Evolutionary conservation across 2,113 vertebrate genomes (phyloP), one percentile per base, ranked within the genome.

Genomic region (Cochlearius cochlearius): DNA sequence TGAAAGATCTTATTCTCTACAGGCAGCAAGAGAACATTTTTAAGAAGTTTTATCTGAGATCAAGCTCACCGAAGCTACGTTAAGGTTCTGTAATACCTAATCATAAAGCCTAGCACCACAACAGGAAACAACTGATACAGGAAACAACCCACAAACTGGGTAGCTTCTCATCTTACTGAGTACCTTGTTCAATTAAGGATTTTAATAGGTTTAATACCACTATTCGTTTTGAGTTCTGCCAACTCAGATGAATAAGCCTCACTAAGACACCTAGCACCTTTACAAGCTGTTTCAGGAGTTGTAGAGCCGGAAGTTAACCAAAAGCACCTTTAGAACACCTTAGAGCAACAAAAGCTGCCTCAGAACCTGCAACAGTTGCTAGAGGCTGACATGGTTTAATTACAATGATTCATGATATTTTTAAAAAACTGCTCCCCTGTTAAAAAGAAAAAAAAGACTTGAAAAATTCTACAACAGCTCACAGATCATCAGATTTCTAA

Each of bases 181-280:
- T 20, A 68, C 75, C 30, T 59, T 55, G 5, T 58, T 94, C n/a
- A 92, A 12, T 63, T 80, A 71, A 50, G 3, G 22, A 76, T 41
- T 45, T 58, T 30, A 86, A 77, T 30, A 52, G 74, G 38, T 90
- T 94, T 86, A 94, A 72, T 45, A 55, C 43, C 15, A 49, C 77
- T 47, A 92, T 11, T 75, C 16, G 67, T 66, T 64, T 34, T 58
- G 39, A 89, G 32, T 60, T 68, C 58, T 4, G 6, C 26, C 83
- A 73, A 83, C 14, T 62, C 6, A 52, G 22, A 64, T 1, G 0
- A 73, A 56, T 29, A 67, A 71, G 32, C 16, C 30, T 63, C 45
- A 30, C 5, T 76, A 78, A 72, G 25, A 8, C 11, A 62, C 3
- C 21, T 53, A 36, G 41, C 67, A 79, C 15, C 41, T 58, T 68